Base-by-base conservation (phyloP, 2,113 vertebrate species). In the Orthonyx spaldingii region DNA sequence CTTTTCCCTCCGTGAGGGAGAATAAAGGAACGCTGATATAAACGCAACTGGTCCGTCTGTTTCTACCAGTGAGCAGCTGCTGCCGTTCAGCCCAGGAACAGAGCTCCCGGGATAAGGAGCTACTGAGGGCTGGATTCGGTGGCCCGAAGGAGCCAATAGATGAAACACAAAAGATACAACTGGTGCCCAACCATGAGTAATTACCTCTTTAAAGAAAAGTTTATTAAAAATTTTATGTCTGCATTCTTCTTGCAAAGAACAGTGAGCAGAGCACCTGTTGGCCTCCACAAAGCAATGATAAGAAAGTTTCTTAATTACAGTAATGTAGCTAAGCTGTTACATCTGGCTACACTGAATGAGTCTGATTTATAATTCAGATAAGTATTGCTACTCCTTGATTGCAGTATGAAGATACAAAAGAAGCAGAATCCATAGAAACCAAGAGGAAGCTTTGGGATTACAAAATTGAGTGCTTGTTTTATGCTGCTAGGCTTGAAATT, bases 331-430 rank as follows among this genome's bases (percentile, higher is more conserved):
- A 71, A 92, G 10, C 21, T 85, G 56, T 84, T 83, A 87, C 70
- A 90, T 83, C 77, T 96, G 61, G 21, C 75, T 84, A 66, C 60
- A 89, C 46, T 79, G 68, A 93, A 87, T 80, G 96, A 85, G 50
- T 88, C 41, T 91, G n/a, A 78, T 94, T 94, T 90, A 91, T 92
- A 90, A 91, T 94, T 87, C 81, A 87, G 81, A 52, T 59, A 91
- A 93, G 24, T 66, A 72, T 61, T 84, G 24, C 44, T 91, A 89
- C 71, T 78, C 52, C 80, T 70, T 91, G 84, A 81, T 69, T 91
- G 60, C 76, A 84, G 35, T 71, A 60, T 56, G 53, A 87, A 87
- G 65, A 84, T 46, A 91, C 84, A 89, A 96, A 95, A 46, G 41
- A 72, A 80, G 68, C 47, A 80, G 47, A 91, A 94, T 57, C 35